A percentile compares a stretch with the other conserved stretches of the same genome.
Evolutionary conservation across 2,113 vertebrate genomes (phyloP).

Genomic region (Paratilapia polleni): DNA sequence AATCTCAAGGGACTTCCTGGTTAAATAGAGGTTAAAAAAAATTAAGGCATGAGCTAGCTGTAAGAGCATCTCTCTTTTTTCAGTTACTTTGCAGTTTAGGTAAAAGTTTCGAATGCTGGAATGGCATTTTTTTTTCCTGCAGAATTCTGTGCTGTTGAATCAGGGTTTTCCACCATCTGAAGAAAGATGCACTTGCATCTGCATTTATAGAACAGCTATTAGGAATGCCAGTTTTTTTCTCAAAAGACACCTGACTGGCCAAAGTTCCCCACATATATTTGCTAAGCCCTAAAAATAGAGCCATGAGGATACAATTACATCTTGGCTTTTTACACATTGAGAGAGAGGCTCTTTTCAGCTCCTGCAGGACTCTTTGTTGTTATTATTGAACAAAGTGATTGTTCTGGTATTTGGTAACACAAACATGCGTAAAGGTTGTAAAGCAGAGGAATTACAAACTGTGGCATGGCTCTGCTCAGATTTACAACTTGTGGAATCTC

Average conservation of each 20-base stretch:
- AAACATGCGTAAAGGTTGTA: neutral
- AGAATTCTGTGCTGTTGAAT: neutral
- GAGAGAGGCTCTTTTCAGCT: neutral
- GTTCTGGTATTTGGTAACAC: neutral
- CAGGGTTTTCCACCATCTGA: neutral
- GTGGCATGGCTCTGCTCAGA: neutral
- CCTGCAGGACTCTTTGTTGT: neutral
- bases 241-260: neutral
- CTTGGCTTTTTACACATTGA: neutral
- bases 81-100: neutral
- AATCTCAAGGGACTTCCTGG: too few species aligned
- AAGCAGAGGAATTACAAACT: neutral
- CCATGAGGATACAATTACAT: neutral
- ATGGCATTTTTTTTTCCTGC: neutral
- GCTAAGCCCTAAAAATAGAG: neutral
- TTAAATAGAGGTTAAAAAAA: too few species aligned
- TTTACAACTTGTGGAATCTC: neutral
- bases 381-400: neutral
- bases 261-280: neutral
- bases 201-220: neutral
- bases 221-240: neutral
- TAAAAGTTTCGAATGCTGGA: neutral
- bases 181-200: neutral
- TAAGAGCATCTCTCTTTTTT: too few species aligned
- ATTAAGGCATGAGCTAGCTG: too few species aligned